Evolutionary conservation across 2,113 vertebrate species (phyloP).

Genomic region (Anser brachyrhynchus): DNA sequence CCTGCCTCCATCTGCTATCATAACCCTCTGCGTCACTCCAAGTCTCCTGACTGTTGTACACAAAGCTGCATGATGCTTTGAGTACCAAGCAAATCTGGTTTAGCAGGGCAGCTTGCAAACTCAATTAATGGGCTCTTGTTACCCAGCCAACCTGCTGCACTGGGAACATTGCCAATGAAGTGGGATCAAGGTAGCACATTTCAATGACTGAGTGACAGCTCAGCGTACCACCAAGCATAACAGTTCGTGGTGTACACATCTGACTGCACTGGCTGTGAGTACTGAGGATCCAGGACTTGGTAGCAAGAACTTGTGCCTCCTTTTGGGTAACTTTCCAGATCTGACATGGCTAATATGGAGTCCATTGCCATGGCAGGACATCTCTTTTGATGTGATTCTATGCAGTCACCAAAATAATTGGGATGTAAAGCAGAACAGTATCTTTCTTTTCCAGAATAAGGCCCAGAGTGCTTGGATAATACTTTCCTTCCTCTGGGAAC

Average conservation of each 20-base stretch:
- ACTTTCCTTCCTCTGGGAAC: neutral
- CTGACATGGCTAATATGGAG: neutral
- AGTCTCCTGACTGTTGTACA: fast-evolving
- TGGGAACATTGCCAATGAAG: neutral
- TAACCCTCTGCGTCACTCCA: neutral
- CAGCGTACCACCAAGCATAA: neutral
- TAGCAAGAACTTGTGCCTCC: neutral
- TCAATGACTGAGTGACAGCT: neutral
- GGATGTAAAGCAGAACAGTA: neutral
- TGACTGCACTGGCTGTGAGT: fast-evolving
- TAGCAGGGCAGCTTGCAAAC: neutral
- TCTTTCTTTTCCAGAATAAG: neutral
- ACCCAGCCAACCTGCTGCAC: neutral
- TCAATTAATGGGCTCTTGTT: neutral
- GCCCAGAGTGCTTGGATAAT: neutral
- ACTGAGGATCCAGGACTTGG: neutral
- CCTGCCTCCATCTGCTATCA: neutral
- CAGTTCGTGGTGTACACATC: neutral
- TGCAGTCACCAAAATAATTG: neutral
- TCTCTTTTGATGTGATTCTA: neutral
- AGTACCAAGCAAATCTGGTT: neutral
- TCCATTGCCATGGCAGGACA: neutral
- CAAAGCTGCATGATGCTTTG: neutral
- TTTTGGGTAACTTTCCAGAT: neutral
- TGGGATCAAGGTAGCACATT: fast-evolving